Conservation (phyloP, 2,888 invertebrate genomes). For the Bombylius discolor region DNA sequence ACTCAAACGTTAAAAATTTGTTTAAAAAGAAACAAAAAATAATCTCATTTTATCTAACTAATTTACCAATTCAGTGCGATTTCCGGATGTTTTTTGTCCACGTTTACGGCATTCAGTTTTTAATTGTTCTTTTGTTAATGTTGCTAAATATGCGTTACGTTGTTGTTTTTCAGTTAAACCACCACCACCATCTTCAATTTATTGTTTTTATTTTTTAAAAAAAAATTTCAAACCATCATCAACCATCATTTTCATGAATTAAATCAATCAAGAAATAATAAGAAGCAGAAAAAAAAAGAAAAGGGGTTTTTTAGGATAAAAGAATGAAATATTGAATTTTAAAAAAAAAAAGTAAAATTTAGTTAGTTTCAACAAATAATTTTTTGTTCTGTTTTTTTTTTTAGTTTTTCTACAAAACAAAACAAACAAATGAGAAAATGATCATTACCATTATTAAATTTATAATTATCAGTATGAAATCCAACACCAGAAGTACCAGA, state of each 20-base stretch:
- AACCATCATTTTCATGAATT: too few relatives aligned
- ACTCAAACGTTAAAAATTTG: background rate
- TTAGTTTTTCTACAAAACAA: too few relatives aligned
- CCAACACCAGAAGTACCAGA: background rate
- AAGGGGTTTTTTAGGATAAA: too few relatives aligned
- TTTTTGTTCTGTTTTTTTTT: too few relatives aligned
- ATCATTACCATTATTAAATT: background rate
- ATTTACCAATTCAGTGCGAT: conserved; percentile 57
- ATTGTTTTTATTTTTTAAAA: conserved; percentile 1
- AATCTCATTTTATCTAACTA: background rate
- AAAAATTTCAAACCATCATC: background rate
- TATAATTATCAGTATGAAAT: background rate
- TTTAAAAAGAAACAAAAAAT: too few relatives aligned
- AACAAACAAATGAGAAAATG: too few relatives aligned
- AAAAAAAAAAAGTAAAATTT: too few relatives aligned
- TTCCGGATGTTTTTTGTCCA: conserved; percentile 54
- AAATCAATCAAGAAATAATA: background rate
- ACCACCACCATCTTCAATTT: conserved; percentile 1
- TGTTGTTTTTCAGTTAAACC: conserved; percentile 19
- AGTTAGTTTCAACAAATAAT: too few relatives aligned
- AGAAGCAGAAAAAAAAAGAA: background rate
- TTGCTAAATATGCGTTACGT: conserved; percentile 37
- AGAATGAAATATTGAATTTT: too few relatives aligned
- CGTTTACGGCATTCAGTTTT: conserved; percentile 54
- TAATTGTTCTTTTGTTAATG: conserved; percentile 55